Conservation (phyloP, 2,113 vertebrate species). For the Anolis carolinensis region DNA sequence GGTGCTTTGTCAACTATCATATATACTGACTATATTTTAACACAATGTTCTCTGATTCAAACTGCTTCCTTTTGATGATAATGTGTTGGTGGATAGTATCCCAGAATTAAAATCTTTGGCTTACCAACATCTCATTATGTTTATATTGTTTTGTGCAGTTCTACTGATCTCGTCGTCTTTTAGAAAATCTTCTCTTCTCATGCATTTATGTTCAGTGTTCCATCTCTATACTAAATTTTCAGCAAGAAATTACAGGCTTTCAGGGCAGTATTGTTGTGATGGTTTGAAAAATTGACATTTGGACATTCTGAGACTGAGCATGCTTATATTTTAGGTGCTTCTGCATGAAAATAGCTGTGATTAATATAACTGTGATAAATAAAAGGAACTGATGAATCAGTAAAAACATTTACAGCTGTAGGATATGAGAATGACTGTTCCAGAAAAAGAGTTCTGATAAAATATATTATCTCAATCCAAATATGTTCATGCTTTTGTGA, state of each 20-base stretch:
- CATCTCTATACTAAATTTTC: background rate
- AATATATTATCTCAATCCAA: background rate
- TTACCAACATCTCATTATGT: background rate
- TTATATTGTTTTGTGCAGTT: background rate
- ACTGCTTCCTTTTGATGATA: background rate
- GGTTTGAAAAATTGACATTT: background rate
- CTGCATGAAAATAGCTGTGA: background rate
- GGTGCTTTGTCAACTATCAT: background rate
- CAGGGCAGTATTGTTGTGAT: background rate
- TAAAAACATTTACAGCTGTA: background rate
- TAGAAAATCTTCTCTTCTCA: background rate
- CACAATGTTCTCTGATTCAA: background rate
- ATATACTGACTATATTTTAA: background rate
- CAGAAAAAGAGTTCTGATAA: background rate
- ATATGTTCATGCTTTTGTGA: background rate
- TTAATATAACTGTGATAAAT: background rate
- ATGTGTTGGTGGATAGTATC: background rate
- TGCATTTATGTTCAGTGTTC: background rate
- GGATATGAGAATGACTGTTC: background rate
- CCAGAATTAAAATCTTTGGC: background rate
- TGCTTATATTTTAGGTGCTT: background rate
- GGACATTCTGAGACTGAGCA: background rate
- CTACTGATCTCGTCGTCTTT: background rate
- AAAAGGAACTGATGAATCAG: background rate
- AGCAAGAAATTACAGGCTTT: fast-evolving